Base-by-base conservation (phyloP, 1,140 invertebrate species). In the Zaprionus ghesquierei region DNA sequence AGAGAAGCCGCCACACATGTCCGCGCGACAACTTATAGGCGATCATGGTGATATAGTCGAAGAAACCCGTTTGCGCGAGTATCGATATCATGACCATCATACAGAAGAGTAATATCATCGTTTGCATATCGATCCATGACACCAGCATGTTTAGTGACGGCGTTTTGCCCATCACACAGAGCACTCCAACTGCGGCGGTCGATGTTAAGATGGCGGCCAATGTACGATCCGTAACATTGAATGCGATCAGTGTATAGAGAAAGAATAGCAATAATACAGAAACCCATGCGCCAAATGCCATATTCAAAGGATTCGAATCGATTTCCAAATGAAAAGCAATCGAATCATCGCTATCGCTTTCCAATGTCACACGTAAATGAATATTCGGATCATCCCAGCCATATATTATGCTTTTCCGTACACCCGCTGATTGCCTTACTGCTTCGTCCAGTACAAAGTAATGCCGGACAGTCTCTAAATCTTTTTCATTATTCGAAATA, bases 81-180 rank as follows among this genome's bases (percentile, higher is more conserved):
- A 97, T 95, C 0, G 95, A 95, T 0, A 97, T 96, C 2, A 97
- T 92, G 2, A 97, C 93, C 97, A 98, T 98, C 97, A 97, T 97
- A 6, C 96, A 95, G 90, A 98, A 97, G 0, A 98, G 92, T 31
- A 97, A 91, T 29, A 96, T 92, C 9, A 97, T 79, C 0, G 96
- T 97, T 81, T 97, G 96, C 49, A 96, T 93, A 65, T 97, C 96
- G 25, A 97, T 94, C 97, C 97, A 98, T 94, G 3, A 97, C 93
- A 44, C 6, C n/a, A 98, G 92, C 79, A 95, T 94, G 0, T 89
- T 75, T 65, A 96, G 93, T 5, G 94, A 93, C 1, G 97, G 97
- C 64, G 96, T 92, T 92, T 95, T 93, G 1, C 29, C 8, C 44
- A 61, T 10, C 2, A 61, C 9, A 29, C 58, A 15, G 1, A 61